Evolutionary conservation across 1,140 invertebrate species (phyloP).

Genomic region (Dendrolimus kikuchii): DNA sequence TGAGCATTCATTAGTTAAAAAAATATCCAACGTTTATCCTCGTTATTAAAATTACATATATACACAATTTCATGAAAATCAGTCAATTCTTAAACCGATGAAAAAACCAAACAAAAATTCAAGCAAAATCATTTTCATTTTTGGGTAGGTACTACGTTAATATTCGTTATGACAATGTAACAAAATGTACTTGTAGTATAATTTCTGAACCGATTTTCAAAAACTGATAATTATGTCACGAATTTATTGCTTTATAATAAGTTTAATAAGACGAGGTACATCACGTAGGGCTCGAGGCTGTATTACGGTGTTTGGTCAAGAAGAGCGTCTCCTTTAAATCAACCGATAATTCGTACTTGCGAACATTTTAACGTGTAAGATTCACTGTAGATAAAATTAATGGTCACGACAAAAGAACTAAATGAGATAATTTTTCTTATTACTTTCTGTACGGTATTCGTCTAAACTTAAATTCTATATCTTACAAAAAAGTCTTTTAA

Average conservation of each 20-base stretch:
- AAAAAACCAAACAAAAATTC: too few relatives aligned
- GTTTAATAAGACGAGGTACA: constrained; percentile 9
- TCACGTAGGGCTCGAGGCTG: constrained; percentile 9
- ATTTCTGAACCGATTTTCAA: constrained; percentile 22
- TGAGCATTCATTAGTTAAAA: too few relatives aligned
- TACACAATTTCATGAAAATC: too few relatives aligned
- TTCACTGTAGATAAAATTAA: constrained; percentile 12
- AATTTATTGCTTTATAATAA: constrained; percentile 40
- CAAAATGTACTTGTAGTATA: constrained; percentile 7
- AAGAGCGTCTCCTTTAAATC: constrained; percentile 13
- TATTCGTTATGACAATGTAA: not conserved
- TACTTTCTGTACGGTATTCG: constrained; percentile 13
- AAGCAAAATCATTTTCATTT: too few relatives aligned
- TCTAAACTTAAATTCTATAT: not conserved
- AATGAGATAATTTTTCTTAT: constrained; percentile 16
- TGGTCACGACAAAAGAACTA: constrained; percentile 7
- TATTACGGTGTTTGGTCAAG: constrained; percentile 16
- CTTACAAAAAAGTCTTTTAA: too few relatives aligned
- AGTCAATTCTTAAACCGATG: too few relatives aligned
- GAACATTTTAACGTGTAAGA: constrained; percentile 12
- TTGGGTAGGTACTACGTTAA: too few relatives aligned
- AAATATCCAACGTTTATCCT: too few relatives aligned
- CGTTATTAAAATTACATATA: too few relatives aligned
- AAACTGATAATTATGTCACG: constrained; percentile 23
- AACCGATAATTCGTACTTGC: constrained; percentile 6